Conservation (phyloP, 2,113 vertebrate genomes). For the Mustela nigripes region DNA sequence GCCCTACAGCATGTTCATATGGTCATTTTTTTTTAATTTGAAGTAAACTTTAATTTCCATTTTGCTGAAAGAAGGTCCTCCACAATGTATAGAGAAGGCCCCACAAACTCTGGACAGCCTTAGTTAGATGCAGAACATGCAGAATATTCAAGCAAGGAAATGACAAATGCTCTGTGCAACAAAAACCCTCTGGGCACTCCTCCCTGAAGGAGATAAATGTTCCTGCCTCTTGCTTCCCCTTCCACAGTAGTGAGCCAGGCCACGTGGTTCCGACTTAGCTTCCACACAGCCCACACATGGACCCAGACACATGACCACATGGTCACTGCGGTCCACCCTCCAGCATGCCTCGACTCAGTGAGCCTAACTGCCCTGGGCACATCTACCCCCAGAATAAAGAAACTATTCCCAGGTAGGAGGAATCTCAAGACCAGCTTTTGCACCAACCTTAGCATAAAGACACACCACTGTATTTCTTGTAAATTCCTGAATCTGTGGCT, state of each 20-base stretch:
- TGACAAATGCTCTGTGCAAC: background rate
- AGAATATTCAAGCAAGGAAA: background rate
- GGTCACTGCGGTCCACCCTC: fast-evolving
- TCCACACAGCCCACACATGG: too few relatives aligned
- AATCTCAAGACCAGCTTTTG: background rate
- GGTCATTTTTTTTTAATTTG: background rate
- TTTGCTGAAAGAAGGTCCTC: background rate
- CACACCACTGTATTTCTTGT: background rate
- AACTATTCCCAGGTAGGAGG: background rate
- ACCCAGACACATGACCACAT: background rate
- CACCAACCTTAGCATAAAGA: background rate
- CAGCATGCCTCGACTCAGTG: background rate
- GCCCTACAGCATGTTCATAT: background rate
- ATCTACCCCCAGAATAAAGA: background rate
- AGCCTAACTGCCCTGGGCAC: background rate
- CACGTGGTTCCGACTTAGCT: background rate
- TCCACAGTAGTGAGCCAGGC: background rate
- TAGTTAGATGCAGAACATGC: fast-evolving
- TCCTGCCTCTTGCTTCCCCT: background rate
- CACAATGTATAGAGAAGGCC: background rate
- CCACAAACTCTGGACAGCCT: background rate
- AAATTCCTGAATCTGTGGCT: background rate
- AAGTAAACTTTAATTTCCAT: background rate
- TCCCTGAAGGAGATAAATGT: background rate
- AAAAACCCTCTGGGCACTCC: background rate